phyloP scores from a whole-genome alignment of 2,113 vertebrate species.

The Halichoerus grypus region DNA sequence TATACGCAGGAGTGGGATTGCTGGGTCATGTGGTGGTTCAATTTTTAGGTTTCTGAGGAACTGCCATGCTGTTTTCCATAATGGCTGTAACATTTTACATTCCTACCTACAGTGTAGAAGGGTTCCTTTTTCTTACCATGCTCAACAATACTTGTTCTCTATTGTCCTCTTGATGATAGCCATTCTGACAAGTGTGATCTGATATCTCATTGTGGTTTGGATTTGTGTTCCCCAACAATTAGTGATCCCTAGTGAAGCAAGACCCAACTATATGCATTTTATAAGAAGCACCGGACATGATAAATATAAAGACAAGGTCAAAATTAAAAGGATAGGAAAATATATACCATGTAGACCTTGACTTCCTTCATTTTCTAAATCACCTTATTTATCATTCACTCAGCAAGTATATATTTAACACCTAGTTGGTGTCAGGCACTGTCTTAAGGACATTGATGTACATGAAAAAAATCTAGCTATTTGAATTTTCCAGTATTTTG shows the following conservation, averaged over 20 bases:
- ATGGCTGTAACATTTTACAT: neutral
- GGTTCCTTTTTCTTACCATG: neutral
- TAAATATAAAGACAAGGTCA: neutral
- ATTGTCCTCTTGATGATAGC: neutral
- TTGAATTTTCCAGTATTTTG: constrained; percentile 22
- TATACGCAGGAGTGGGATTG: neutral
- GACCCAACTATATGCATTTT: neutral
- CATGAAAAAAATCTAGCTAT: neutral
- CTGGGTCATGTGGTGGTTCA: neutral
- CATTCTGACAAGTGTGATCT: neutral
- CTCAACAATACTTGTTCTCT: neutral
- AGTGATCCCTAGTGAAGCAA: neutral
- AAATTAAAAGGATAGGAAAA: neutral
- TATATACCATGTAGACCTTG: neutral
- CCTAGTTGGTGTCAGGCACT: neutral
- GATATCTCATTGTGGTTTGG: neutral
- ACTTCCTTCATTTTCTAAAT: neutral
- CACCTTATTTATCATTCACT: constrained; percentile 28
- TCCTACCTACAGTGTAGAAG: neutral
- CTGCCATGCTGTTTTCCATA: neutral
- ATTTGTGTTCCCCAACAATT: neutral
- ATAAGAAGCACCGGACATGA: neutral
- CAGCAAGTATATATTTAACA: neutral
- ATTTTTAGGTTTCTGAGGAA: neutral
- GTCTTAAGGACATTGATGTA: neutral